A percentile compares a stretch with the other conserved stretches of the same genome.
These are phyloP conservation scores for Myripristis murdjan DNA, from an alignment of 2,797 vertebrate species.

Conservation along the genomic window DNA sequence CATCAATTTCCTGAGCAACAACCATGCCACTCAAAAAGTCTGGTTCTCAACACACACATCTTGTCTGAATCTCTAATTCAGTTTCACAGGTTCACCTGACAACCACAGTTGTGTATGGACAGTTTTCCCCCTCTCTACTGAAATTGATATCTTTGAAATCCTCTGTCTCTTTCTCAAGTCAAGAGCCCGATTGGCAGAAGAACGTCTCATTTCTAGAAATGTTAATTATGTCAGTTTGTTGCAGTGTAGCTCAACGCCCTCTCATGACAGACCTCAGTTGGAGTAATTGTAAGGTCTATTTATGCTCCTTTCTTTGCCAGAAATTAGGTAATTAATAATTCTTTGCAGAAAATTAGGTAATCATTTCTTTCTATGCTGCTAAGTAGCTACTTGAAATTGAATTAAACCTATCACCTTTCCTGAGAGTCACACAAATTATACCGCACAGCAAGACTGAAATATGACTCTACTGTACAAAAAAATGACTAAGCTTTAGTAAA, in stretches of 20 bases:
- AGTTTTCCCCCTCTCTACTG: background rate
- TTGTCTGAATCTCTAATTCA: background rate
- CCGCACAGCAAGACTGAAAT: constrained; percentile 35
- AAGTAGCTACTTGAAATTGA: constrained; percentile 49
- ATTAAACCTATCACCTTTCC: constrained; percentile 38
- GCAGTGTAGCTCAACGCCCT: constrained; percentile 11
- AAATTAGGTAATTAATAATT: constrained; percentile 33
- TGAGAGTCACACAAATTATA: constrained; percentile 47
- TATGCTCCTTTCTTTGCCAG: constrained; percentile 7
- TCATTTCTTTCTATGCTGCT: constrained; percentile 26
- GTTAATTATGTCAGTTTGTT: background rate
- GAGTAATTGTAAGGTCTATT: constrained; percentile 10
- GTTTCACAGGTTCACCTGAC: background rate
- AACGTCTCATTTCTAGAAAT: background rate
- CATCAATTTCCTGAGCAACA: constrained; percentile 16
- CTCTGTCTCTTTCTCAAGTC: background rate
- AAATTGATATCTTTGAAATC: background rate
- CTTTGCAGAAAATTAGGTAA: constrained; percentile 39
- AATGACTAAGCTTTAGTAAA: constrained; percentile 33
- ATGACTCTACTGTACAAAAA: background rate
- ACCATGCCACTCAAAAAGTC: constrained; percentile 19
- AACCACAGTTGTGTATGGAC: background rate
- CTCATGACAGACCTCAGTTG: background rate
- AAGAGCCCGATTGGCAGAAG: background rate
- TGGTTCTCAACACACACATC: background rate